These are phyloP conservation scores for Cryptus viduatorius DNA, from an alignment of 2,888 invertebrate genomes.

Conservation along the genomic window DNA sequence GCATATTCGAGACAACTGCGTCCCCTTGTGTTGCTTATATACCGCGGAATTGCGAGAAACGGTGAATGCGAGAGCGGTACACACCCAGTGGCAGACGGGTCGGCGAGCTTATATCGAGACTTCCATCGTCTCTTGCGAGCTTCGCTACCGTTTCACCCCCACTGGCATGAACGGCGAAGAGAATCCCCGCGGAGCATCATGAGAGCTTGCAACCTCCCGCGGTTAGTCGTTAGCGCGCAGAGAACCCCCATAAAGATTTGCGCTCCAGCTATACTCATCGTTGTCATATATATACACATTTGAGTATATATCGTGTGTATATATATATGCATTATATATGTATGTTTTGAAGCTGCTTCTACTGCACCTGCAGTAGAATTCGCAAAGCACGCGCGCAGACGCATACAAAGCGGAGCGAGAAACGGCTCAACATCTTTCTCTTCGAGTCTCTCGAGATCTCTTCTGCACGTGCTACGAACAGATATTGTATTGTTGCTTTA, in stretches of 20 bases:
- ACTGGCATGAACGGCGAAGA: not conserved
- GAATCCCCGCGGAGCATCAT: conserved; percentile 35
- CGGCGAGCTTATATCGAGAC: conserved; percentile 43
- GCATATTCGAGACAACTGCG: conserved; percentile 54
- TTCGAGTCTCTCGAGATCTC: not conserved
- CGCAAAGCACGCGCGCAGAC: not conserved
- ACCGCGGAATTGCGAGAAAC: not conserved
- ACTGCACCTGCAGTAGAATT: conserved; percentile 11
- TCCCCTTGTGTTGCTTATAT: conserved; percentile 36
- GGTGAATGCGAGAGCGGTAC: conserved; percentile 20
- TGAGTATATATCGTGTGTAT: not conserved
- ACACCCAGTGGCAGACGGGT: conserved; percentile 26
- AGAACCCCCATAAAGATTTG: conserved; percentile 49
- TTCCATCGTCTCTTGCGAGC: conserved; percentile 20
- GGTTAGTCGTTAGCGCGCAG: conserved; percentile 40
- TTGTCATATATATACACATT: not conserved
- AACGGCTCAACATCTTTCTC: not conserved
- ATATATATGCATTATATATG: not conserved
- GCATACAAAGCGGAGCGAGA: not conserved
- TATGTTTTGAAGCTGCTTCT: conserved; percentile 1
- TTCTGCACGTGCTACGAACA: not conserved
- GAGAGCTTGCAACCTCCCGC: conserved; percentile 25
- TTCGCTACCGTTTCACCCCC: not conserved
- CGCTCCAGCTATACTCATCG: not conserved
- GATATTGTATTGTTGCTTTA: not conserved